Evolutionary conservation across 2,797 vertebrate genomes (phyloP).

Genomic region (Lutjanus campechanus): DNA sequence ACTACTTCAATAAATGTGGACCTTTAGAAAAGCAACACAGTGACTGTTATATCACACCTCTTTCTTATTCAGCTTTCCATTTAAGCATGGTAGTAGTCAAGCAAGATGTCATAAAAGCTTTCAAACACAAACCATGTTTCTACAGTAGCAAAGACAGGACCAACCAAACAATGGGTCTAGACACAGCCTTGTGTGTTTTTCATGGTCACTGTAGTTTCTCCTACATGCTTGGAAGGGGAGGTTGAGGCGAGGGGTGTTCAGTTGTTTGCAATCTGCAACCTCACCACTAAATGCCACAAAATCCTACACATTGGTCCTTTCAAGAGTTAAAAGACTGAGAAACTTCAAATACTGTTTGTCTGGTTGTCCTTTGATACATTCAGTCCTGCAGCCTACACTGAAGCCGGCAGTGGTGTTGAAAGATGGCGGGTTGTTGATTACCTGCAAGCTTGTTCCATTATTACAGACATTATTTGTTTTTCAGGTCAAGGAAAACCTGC

Average conservation of each 20-base stretch:
- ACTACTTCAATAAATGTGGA: background rate
- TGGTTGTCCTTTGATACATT: background rate
- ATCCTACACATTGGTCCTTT: too few relatives aligned
- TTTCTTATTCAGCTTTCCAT: background rate
- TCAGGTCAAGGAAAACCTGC: too few relatives aligned
- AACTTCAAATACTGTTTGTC: background rate
- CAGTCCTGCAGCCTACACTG: background rate
- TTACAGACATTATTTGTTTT: too few relatives aligned
- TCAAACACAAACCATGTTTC: background rate
- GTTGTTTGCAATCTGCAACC: too few relatives aligned
- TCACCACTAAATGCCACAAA: background rate
- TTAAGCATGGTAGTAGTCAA: background rate
- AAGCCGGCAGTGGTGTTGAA: background rate
- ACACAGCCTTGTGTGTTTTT: too few relatives aligned
- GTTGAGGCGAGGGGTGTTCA: too few relatives aligned
- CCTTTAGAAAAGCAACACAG: background rate
- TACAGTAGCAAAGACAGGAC: too few relatives aligned
- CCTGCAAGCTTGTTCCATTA: too few relatives aligned
- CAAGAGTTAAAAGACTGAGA: background rate
- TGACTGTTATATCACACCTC: background rate
- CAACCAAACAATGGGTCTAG: too few relatives aligned
- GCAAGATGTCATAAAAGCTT: background rate
- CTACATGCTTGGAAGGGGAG: too few relatives aligned
- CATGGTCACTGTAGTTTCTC: too few relatives aligned
- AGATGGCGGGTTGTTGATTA: too few relatives aligned